Conservation (phyloP, 2,888 invertebrate genomes). For the Pheosia gnoma region DNA sequence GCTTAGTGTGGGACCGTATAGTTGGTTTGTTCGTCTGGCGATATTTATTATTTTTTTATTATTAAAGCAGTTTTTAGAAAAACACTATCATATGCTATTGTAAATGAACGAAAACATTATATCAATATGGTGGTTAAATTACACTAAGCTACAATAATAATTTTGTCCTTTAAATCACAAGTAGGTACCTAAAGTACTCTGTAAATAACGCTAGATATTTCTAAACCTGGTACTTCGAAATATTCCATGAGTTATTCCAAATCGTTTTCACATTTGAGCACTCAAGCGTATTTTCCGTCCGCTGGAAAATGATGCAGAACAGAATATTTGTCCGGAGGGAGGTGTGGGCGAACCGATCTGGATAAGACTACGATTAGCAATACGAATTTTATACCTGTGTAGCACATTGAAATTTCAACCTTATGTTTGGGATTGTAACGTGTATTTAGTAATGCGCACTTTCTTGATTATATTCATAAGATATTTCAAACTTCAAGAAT, state of each 20-base stretch:
- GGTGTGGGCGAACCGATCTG: slow-evolving; percentile 23
- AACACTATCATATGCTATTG: too few species aligned
- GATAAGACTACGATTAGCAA: slow-evolving; percentile 26
- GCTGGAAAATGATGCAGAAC: slow-evolving; percentile 19
- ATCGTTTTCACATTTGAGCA: slow-evolving; percentile 13
- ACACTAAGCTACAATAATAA: too few species aligned
- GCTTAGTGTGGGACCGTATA: too few species aligned
- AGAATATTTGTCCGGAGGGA: slow-evolving; percentile 22
- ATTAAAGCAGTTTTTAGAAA: too few species aligned
- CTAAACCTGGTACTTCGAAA: slow-evolving; percentile 6
- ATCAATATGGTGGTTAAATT: too few species aligned
- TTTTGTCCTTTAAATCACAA: too few species aligned
- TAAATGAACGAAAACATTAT: too few species aligned
- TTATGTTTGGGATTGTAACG: background rate
- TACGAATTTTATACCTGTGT: slow-evolving; percentile 17
- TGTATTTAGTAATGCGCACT: background rate
- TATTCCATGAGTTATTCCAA: slow-evolving; percentile 16
- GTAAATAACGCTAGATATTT: background rate
- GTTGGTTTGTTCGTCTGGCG: too few species aligned
- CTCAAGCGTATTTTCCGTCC: slow-evolving; percentile 12
- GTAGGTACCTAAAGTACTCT: background rate
- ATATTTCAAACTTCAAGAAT: slow-evolving; percentile 20
- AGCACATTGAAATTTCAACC: slow-evolving; percentile 10
- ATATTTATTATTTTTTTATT: too few species aligned
- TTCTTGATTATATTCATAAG: slow-evolving; percentile 4